Conservation (phyloP, 2,797 vertebrate genomes). For the Peromyscus nudipes region DNA sequence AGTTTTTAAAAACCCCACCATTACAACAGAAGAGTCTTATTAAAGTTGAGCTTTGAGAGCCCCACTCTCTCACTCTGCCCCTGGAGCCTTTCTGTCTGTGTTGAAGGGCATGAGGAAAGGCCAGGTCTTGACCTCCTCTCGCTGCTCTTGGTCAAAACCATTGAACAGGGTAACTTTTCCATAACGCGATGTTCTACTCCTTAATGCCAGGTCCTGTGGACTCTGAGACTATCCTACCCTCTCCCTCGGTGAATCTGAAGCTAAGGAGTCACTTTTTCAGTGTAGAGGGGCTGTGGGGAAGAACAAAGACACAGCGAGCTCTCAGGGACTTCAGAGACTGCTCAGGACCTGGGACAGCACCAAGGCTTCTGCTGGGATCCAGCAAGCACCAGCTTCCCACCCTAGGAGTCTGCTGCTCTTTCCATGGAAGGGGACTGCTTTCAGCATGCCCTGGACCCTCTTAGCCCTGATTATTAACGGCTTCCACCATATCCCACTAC, state of each 20-base stretch:
- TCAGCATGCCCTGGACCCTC: rapidly evolving
- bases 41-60: neutral
- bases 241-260: neutral
- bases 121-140: neutral
- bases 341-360: slow-evolving; percentile 63
- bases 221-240: rapidly evolving
- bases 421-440: rapidly evolving
- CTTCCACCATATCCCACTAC: neutral
- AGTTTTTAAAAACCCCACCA: no score
- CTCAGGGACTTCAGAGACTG: rapidly evolving
- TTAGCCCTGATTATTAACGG: rapidly evolving
- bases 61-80: neutral
- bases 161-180: no score
- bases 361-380: neutral
- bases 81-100: no score
- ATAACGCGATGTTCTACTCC: rapidly evolving
- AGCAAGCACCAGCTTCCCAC: neutral
- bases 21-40: neutral
- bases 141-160: neutral
- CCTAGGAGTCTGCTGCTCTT: rapidly evolving
- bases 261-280: neutral
- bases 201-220: neutral
- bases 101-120: neutral
- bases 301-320: neutral
- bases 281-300: rapidly evolving